Evolutionary conservation across 2,888 invertebrate species (phyloP), one percentile per base, ranked within the genome.

Genomic region (Eilema griseolum): DNA sequence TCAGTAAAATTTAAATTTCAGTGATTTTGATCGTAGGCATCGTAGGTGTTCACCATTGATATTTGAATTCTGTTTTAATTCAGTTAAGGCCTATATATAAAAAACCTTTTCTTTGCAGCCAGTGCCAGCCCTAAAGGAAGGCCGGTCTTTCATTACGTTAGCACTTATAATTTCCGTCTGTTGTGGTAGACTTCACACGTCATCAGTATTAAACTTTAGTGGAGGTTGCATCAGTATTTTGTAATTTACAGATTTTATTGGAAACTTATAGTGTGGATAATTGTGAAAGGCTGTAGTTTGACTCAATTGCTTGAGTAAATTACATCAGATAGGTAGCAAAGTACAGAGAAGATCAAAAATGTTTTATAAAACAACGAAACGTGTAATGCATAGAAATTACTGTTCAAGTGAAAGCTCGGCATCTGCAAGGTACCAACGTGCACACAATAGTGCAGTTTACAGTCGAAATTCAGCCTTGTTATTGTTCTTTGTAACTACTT

Each of bases 111-210:
- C 33, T 1, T 37, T 37, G 33, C 16, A 41, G 41, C 16, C 41
- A 14, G 41, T 41, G 37, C 37, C 37, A 37, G 14, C 37, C 37
- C 57, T 31, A 64, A 70, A 56, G 11, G 82, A 87, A 89, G 87
- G 87, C 83, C 81, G 66, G 61, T 65, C 67, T 78, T 81, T 75
- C 73, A 70, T 70, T 76, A 74, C 70, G 68, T 70, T 73, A 63
- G 66, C 70, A 76, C 68, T 77, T 72, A 78, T 76, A 76, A 77
- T 73, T 79, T 72, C 74, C 73, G 65, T 31, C 66, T 69, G 37
- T 79, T 76, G 76, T 76, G 82, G 71, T 75, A 46, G 67, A 72
- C 60, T 68, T 73, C 69, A 73, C 64, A 69, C 60, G 71, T 56
- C 64, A 57, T 67, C 62, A 57, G 62, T 69, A 33, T 31, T 41